phyloP scores from a whole-genome alignment of 1,140 invertebrate genomes.

The Magallana gigas region DNA sequence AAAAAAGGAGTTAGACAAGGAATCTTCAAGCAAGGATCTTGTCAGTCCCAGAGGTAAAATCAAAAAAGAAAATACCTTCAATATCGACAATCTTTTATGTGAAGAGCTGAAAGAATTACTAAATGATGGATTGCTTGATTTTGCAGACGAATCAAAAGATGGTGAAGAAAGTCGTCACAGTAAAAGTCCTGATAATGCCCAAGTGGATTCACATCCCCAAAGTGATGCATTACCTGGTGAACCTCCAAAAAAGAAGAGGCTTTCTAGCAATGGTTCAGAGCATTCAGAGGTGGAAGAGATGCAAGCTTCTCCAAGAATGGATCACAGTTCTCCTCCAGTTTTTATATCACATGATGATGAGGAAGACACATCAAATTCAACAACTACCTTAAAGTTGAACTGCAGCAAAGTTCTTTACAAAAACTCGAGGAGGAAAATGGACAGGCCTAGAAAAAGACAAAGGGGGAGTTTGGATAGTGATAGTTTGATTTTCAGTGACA shows the following conservation, averaged over 20 bases:
- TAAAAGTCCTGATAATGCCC: neutral
- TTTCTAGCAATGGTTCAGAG: constrained; percentile 36
- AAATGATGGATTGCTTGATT: neutral
- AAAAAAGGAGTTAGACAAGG: constrained; percentile 26
- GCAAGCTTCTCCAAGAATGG: neutral
- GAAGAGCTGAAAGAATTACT: neutral
- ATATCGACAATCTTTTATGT: neutral
- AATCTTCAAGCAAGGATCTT: constrained; percentile 12
- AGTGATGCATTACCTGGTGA: neutral
- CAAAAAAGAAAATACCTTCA: neutral
- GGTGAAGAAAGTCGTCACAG: neutral
- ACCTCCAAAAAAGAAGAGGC: neutral
- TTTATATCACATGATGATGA: neutral
- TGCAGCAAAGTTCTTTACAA: constrained; percentile 53
- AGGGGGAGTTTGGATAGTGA: constrained; percentile 53
- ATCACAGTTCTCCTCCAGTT: neutral
- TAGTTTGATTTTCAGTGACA: neutral
- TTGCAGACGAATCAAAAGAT: neutral
- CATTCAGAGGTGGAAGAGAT: constrained; percentile 34
- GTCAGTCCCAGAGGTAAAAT: neutral
- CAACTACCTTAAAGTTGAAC: constrained; percentile 8
- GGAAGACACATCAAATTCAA: neutral
- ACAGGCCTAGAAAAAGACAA: constrained; percentile 74
- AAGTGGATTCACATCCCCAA: neutral
- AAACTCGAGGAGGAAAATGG: constrained; percentile 76